phyloP scores from a whole-genome alignment of 2,888 invertebrate species.

The Scaptomyza reducta region DNA sequence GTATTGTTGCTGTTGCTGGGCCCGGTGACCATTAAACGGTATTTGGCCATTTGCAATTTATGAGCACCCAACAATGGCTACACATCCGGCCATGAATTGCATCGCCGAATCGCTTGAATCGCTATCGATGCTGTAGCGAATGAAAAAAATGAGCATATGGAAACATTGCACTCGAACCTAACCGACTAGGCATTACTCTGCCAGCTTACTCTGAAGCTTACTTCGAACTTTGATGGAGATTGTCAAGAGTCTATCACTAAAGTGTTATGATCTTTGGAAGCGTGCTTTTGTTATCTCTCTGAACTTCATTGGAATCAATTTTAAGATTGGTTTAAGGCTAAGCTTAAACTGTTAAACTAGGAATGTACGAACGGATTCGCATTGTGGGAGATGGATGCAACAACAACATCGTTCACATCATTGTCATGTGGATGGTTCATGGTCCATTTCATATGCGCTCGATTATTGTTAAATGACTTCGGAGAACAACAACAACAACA shows the following conservation, averaged over 20 bases:
- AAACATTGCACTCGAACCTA: not conserved
- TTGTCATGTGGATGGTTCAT: conserved; percentile 34
- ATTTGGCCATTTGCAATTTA: conserved; percentile 82
- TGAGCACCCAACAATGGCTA: conserved; percentile 68
- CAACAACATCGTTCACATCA: conserved; percentile 10
- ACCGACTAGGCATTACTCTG: conserved; percentile 1
- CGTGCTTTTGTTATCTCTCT: too few relatives aligned
- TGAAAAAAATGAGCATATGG: not conserved
- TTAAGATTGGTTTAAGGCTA: not conserved
- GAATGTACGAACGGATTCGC: not conserved
- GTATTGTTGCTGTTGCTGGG: conserved; percentile 42
- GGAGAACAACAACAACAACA: conserved; percentile 42
- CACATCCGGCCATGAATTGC: conserved; percentile 55
- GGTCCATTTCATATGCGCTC: conserved; percentile 63
- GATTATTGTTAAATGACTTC: conserved; percentile 70
- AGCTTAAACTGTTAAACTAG: not conserved
- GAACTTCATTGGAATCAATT: too few relatives aligned
- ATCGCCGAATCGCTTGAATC: conserved; percentile 12
- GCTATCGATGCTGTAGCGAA: conserved; percentile 12
- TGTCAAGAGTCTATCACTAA: not conserved
- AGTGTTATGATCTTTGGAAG: too few relatives aligned
- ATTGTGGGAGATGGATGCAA: not conserved
- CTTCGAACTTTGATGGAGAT: not conserved
- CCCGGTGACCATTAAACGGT: conserved; percentile 78
- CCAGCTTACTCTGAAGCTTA: not conserved